Percentiles rank a stretch among this genome's conserved stretches.
Conservation (phyloP, 2,888 invertebrate species). For the Apodemia duryi region DNA sequence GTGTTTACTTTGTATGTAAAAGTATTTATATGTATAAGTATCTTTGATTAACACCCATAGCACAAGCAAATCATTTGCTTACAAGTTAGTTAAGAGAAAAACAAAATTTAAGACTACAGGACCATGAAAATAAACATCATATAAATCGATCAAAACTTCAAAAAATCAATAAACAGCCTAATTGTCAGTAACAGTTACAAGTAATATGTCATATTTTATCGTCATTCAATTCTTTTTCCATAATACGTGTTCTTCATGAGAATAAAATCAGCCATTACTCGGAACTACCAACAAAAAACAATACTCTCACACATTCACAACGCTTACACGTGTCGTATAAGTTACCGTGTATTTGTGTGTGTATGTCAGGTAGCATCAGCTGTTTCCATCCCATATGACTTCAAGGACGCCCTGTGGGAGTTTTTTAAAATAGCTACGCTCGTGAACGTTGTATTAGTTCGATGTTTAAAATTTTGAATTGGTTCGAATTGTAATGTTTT, state of each 20-base stretch:
- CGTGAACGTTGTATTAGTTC: conserved; percentile 17
- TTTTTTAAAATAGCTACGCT: conserved; percentile 31
- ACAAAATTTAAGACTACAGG: too few species aligned
- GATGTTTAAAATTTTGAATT: conserved; percentile 14
- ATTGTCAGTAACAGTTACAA: not conserved
- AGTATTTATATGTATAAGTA: too few species aligned
- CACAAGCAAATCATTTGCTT: too few species aligned
- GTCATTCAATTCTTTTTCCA: not conserved
- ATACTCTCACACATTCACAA: conserved; percentile 14
- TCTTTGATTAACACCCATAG: too few species aligned
- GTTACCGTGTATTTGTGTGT: conserved; percentile 19
- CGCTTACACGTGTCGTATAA: conserved; percentile 22
- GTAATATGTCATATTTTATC: not conserved
- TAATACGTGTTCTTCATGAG: not conserved
- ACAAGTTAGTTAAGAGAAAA: too few species aligned
- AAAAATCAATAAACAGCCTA: not conserved
- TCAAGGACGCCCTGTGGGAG: conserved; percentile 64
- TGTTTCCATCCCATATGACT: conserved; percentile 75
- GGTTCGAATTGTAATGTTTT: conserved; percentile 13
- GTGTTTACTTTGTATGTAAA: too few species aligned
- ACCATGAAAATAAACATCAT: too few species aligned
- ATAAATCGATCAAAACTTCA: too few species aligned
- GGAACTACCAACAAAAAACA: conserved; percentile 13
- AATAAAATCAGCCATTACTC: conserved; percentile 14
- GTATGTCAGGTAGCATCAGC: conserved; percentile 72